Percentiles rank a stretch among this genome's conserved stretches.
Conservation (phyloP, 2,888 invertebrate species). For the Leptopterna dolabrata region DNA sequence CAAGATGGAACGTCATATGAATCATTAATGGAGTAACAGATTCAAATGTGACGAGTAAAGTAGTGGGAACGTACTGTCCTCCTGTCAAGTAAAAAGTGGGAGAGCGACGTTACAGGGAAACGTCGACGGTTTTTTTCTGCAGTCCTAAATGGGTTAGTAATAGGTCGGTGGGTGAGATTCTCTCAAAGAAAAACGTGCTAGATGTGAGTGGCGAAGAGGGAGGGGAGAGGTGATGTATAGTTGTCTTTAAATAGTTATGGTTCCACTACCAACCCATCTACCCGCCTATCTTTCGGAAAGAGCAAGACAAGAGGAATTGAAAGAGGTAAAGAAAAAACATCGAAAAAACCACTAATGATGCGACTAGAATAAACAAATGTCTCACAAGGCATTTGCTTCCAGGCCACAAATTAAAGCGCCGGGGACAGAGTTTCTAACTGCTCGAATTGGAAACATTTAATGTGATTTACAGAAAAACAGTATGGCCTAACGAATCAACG, state of each 20-base stretch:
- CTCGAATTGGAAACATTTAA: not conserved
- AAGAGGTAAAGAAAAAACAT: not conserved
- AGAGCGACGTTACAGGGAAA: not conserved
- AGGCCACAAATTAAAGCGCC: not conserved
- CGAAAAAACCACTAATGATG: not conserved
- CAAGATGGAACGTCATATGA: too few relatives aligned
- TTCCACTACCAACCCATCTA: not conserved
- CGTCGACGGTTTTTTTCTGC: slow-evolving; percentile 6
- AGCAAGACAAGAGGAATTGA: slow-evolving; percentile 8
- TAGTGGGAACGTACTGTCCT: not conserved
- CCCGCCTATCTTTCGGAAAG: not conserved
- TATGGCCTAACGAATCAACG: too few relatives aligned
- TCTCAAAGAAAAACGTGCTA: not conserved
- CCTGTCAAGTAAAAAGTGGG: not conserved
- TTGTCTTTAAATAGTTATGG: slow-evolving; percentile 47
- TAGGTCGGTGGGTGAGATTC: slow-evolving; percentile 14
- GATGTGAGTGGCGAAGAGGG: not conserved
- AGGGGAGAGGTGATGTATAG: slow-evolving; percentile 17
- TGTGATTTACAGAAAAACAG: too few relatives aligned
- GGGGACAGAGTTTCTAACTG: not conserved
- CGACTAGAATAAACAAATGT: slow-evolving; percentile 28
- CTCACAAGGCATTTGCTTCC: slow-evolving; percentile 1
- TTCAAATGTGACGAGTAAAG: not conserved
- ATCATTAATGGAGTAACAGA: not conserved
- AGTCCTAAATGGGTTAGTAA: not conserved